A percentile compares a stretch with the other conserved stretches of the same genome.
Conservation (phyloP, 2,113 vertebrate genomes). For the Planiliza haematocheilus region DNA sequence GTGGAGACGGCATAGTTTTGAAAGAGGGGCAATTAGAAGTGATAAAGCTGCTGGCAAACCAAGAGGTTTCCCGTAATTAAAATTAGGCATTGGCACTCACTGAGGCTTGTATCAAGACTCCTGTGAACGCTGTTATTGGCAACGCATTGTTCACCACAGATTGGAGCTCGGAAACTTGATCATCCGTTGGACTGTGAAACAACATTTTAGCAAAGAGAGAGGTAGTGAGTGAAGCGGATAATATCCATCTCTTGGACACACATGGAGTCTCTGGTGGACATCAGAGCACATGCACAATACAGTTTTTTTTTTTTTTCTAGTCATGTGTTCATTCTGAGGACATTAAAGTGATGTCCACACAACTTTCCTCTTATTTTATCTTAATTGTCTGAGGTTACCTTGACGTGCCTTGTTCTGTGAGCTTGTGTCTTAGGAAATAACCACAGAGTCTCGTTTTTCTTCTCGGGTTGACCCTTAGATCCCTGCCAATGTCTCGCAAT, state of each 20-base stretch:
- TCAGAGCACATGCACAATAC: not conserved
- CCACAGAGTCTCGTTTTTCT: constrained; percentile 38
- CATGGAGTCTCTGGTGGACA: constrained; percentile 39
- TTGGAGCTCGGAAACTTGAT: constrained; percentile 72
- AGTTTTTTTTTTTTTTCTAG: not conserved
- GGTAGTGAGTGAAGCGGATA: constrained; percentile 61
- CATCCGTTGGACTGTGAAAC: constrained; percentile 66
- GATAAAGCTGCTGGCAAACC: constrained; percentile 68
- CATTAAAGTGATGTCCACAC: constrained; percentile 20
- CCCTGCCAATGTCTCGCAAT: constrained; percentile 41
- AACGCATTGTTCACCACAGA: constrained; percentile 62
- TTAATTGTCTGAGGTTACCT: constrained; percentile 19
- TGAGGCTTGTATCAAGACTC: constrained; percentile 52
- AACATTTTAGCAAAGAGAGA: constrained; percentile 62
- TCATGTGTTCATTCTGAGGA: not conserved
- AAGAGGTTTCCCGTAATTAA: constrained; percentile 76
- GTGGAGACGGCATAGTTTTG: constrained; percentile 56
- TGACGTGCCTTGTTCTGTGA: constrained; percentile 21
- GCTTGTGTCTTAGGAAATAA: constrained; percentile 13
- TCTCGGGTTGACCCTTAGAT: constrained; percentile 17
- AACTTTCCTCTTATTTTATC: constrained; percentile 26
- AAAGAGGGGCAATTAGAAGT: constrained; percentile 74
- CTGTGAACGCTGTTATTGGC: constrained; percentile 75
- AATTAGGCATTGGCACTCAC: constrained; percentile 66
- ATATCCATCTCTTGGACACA: constrained; percentile 63